Evolutionary conservation across 2,113 vertebrate species (phyloP).

Genomic region (Desmodus rotundus): DNA sequence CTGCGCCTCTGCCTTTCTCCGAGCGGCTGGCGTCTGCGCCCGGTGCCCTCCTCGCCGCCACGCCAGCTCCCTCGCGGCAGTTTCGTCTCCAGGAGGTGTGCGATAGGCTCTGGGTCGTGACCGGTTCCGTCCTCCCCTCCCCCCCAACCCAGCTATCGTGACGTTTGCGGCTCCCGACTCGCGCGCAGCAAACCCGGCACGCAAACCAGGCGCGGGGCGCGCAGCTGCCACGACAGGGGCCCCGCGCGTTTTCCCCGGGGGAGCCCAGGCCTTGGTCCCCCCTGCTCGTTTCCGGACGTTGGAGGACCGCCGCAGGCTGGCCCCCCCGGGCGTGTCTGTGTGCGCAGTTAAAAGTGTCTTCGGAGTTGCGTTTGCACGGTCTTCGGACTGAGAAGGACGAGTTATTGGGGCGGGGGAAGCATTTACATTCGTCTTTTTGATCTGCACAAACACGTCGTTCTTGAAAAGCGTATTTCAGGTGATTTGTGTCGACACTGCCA

Average conservation of each 20-base stretch:
- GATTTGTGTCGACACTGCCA: background rate
- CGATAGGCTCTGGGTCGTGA: background rate
- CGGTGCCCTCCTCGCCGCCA: background rate
- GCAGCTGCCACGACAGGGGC: fast-evolving
- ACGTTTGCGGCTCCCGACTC: background rate
- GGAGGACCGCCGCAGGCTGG: background rate
- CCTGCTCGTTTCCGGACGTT: background rate
- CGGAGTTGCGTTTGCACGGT: constrained; percentile 18
- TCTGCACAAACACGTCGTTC: background rate
- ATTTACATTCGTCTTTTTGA: background rate
- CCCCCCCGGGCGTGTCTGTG: background rate
- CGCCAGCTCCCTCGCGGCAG: background rate
- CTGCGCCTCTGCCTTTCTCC: background rate
- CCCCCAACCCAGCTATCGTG: fast-evolving
- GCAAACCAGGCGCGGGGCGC: background rate
- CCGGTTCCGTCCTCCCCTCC: background rate
- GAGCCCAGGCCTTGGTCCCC: background rate
- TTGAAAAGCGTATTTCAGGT: background rate
- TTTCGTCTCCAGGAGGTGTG: background rate
- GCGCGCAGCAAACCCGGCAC: background rate
- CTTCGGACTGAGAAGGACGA: constrained; percentile 1
- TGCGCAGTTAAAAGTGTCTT: background rate
- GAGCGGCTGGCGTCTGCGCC: background rate
- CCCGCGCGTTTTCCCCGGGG: background rate
- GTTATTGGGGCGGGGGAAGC: background rate